Evolutionary conservation across 2,797 vertebrate genomes (phyloP), one percentile per base, ranked within the genome.

Genomic region (Enteromius unitaeniatus): DNA sequence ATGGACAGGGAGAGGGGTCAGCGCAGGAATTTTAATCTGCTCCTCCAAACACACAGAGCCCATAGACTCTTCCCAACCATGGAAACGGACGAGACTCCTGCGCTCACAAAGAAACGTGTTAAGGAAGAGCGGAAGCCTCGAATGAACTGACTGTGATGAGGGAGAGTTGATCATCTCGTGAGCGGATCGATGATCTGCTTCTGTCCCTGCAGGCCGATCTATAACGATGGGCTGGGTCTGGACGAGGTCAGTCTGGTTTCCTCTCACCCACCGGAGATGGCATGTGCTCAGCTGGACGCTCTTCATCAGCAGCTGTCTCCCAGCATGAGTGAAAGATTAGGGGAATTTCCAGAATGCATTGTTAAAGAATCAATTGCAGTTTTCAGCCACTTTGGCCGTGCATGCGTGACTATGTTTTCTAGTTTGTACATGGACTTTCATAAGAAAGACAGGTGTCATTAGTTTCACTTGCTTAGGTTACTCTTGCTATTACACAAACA

Each of bases 241-340:
- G 49, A n/a, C 53, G 83, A 58, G 88, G 80, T 83, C 87, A 73
- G 45, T 78, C 82, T 86, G 68, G 77, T 78, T 89, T 87, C 76
- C 86, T 87, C 77, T 88, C 85, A 62, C 64, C 64, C 72, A 64
- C 60, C 64, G 84, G 64, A 64, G 74, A 89, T 77, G 84, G 84
- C 85, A 84, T 88, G 84, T 17, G 58, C 69, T 86, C 69, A 37
- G 68, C 85, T 86, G 85, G 82, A 77, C 85, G 72, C 84, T 40
- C 60, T 47, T 78, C 68, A 70, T 34, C 8, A 72, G 74, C 87
- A 84, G 86, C 85, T 80, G 77, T 23, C 51, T 75, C 42, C 3
- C 1, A 82, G 13, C 70, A 51, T 28, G 47, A 37, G 21, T 51
- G 23, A 47, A 49, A 21, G 23, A 72, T 26, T 28, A 81, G 5